Evolutionary conservation across 2,888 invertebrate species (phyloP).

Genomic region (Ophion costatus): DNA sequence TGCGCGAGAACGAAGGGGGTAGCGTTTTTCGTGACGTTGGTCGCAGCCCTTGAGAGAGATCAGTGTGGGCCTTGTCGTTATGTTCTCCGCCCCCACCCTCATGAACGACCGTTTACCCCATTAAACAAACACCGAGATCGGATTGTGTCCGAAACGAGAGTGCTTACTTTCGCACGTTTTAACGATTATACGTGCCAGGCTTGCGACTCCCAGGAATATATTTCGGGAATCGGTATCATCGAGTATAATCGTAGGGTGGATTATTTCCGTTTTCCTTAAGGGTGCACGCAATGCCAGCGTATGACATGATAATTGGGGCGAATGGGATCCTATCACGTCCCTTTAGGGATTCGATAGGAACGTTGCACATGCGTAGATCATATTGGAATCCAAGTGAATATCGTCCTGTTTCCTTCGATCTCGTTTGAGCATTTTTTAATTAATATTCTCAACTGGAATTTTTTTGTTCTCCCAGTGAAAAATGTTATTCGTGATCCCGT

Average conservation of each 20-base stretch:
- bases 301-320: constrained; percentile 14
- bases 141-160: constrained; percentile 68
- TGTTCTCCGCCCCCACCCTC: background rate
- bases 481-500: too few species aligned
- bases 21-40: constrained; percentile 9
- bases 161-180: constrained; percentile 81
- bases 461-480: too few species aligned
- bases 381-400: too few species aligned
- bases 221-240: constrained; percentile 34
- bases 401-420: too few species aligned
- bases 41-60: background rate
- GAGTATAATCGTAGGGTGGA: constrained; percentile 46
- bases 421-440: too few species aligned
- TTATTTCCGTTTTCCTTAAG: constrained; percentile 46
- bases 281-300: background rate
- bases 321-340: too few species aligned
- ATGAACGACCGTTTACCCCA: constrained; percentile 74
- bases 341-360: too few species aligned
- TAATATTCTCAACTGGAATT: too few species aligned
- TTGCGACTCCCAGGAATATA: constrained; percentile 4
- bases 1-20: constrained; percentile 3
- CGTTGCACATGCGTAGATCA: too few species aligned
- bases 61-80: too few species aligned
- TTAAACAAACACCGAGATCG: constrained; percentile 74
- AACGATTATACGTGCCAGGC: constrained; percentile 70